Evolutionary conservation across 2,888 invertebrate genomes (phyloP), one percentile per base, ranked within the genome.

Genomic region (Pogonocherus hispidulus): DNA sequence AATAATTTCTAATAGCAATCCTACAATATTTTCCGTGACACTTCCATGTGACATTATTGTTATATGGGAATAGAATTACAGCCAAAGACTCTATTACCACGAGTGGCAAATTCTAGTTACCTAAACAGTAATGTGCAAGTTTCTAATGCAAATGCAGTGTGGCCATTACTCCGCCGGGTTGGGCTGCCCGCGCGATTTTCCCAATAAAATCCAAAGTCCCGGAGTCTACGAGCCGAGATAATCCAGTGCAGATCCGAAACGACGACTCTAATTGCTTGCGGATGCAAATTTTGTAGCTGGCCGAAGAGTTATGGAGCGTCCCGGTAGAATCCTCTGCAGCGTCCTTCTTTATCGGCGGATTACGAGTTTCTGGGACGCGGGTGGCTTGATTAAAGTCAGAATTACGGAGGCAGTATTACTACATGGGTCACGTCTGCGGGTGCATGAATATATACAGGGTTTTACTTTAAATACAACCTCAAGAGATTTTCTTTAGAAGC

Each of bases 201-300:
- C 19, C 37, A 62, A 60, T 62, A 62, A 60, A 23, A 59, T 27
- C 23, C 18, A 41, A 37, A 56, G 41, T 22, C 37, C 22, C 35
- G 46, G 19, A 23, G 19, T 52, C 47, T 32, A 46, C 46, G 23
- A 49, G 49, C 47, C 18, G 27, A 44, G 27, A 22, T 67, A 68
- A 68, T 68, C 64, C 68, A 54, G 44, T 23, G 46, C 56, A 35
- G 67, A 63, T 67, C 46, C 68, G 27, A 55, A 69, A 62, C 69
- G 67, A 70, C 64, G 51, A 62, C 65, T 75, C 73, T 75, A 75
- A 76, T 76, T 74, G 76, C 70, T 73, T 70, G 73, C 71, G 73
- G 74, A 76, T 74, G 73, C 76, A 76, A 76, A 76, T 76, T 71
- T 69, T 67, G 66, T 56, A 56, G 59, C 59, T 18, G 47, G 23